phyloP scores from a whole-genome alignment of 2,888 invertebrate genomes.

The Drosophila paracracens region DNA sequence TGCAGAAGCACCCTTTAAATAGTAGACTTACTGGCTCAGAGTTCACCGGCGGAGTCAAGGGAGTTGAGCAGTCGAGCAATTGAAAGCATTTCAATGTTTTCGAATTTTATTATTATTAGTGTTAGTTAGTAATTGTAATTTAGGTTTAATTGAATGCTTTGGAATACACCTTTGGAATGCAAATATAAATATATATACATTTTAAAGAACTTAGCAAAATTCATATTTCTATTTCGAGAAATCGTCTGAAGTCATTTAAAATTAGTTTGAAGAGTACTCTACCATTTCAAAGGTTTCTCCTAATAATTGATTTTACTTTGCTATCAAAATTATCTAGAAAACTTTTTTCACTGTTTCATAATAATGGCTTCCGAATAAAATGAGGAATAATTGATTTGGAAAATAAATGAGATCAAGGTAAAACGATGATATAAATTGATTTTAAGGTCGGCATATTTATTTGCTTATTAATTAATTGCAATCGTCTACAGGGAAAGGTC shows the following conservation, averaged over 20 bases:
- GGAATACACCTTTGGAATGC: not conserved
- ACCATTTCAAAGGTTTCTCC: not conserved
- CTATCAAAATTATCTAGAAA: not conserved
- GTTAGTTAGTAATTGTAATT: not conserved
- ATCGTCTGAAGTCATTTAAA: not conserved
- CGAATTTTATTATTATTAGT: not conserved
- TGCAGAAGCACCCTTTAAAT: slow-evolving; percentile 12
- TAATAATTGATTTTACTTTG: not conserved
- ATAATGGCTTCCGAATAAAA: not conserved
- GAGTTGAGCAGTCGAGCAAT: not conserved
- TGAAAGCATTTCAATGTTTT: not conserved
- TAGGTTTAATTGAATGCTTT: no score
- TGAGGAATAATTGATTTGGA: not conserved
- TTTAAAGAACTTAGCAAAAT: not conserved
- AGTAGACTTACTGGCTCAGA: slow-evolving; percentile 1
- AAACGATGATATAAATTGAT: not conserved
- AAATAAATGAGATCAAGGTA: not conserved
- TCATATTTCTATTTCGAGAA: not conserved
- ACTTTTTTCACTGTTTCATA: not conserved
- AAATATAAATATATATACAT: not conserved
- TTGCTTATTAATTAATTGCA: not conserved
- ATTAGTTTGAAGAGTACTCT: no score
- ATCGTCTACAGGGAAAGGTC: not conserved
- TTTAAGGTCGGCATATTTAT: not conserved
- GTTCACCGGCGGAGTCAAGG: slow-evolving; percentile 1